Evolutionary conservation across 2,113 vertebrate species (phyloP), one percentile per base, ranked within the genome.

Genomic region (Rhea americana): DNA sequence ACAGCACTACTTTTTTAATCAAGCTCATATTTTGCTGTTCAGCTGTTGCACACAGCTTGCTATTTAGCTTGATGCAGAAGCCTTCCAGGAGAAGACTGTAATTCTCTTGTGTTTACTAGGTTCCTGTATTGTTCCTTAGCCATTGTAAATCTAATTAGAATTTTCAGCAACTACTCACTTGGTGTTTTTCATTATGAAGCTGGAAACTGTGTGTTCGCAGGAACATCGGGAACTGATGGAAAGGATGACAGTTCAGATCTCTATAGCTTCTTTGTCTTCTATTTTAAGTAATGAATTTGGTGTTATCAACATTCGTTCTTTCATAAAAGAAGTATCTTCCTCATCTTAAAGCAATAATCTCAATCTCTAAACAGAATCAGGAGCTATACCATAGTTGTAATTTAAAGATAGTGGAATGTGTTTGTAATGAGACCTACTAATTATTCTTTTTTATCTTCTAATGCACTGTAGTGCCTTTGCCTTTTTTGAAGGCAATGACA

Each of bases 401-500:
- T 35, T 79, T 68, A 62, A 76, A 85, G 66, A 11, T 3, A 28
- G 75, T 24, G 11, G 37, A 32, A 32, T 43, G 1, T 37, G 17
- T 11, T 61, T 56, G 5, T 9, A 68, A 43, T 61, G 24, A 47
- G 14, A 41, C 1, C 7, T 50, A 20, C 8, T 2, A 63, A 39
- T 75, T 70, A 32, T 1, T 45, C 11, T 53, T 25, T 53, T 53
- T 20, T 76, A 85, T 66, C 61, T 61, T 37, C 67, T 56, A 56
- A 51, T 43, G 14, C 0, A n/a, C 0, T 0, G 21, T 9, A 77
- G 2, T 3, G 16, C 56, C 24, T 62, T 85, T 24, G 61, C 7
- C 4, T 11, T 68, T 68, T 80, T 35, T 25, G 6, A 83, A 77
- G 12, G 43, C 4, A 43, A 17, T 70, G n/a, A 6, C 21, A 89